phyloP scores from a whole-genome alignment of 2,888 invertebrate genomes.

The Lepidocyrtoides sp. region DNA sequence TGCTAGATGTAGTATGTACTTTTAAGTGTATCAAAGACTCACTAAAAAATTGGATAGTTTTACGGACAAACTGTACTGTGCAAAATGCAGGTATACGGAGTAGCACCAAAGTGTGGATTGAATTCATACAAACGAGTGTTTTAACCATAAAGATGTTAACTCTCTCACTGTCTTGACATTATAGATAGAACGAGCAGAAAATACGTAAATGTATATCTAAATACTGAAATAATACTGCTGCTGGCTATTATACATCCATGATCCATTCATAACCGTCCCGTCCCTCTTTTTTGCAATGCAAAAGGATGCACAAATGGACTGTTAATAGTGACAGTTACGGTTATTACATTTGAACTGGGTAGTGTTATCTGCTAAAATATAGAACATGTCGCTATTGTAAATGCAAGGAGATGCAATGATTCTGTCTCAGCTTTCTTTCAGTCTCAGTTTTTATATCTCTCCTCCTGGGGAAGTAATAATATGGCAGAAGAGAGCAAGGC shows the following conservation, averaged over 20 bases:
- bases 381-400: conserved; percentile 63
- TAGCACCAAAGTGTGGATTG: too few species aligned
- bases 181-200: too few species aligned
- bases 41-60: too few species aligned
- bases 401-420: conserved; percentile 61
- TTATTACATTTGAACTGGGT: conserved; percentile 74
- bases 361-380: conserved; percentile 73
- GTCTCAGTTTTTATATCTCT: conserved; percentile 52
- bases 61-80: too few species aligned
- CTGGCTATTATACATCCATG: background rate
- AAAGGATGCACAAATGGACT: conserved; percentile 88
- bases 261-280: background rate
- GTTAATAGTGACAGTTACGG: conserved; percentile 79
- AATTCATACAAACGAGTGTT: too few species aligned
- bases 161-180: too few species aligned
- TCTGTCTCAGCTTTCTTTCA: conserved; percentile 54
- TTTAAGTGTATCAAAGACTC: too few species aligned
- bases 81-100: too few species aligned
- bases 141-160: too few species aligned
- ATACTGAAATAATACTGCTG: conserved; percentile 37
- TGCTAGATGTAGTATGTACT: too few species aligned
- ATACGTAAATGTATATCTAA: background rate
- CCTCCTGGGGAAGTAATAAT: background rate
- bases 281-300: conserved; percentile 65
- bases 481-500: background rate